Base-by-base conservation (phyloP, 2,113 vertebrate genomes). In the Motacilla alba region DNA sequence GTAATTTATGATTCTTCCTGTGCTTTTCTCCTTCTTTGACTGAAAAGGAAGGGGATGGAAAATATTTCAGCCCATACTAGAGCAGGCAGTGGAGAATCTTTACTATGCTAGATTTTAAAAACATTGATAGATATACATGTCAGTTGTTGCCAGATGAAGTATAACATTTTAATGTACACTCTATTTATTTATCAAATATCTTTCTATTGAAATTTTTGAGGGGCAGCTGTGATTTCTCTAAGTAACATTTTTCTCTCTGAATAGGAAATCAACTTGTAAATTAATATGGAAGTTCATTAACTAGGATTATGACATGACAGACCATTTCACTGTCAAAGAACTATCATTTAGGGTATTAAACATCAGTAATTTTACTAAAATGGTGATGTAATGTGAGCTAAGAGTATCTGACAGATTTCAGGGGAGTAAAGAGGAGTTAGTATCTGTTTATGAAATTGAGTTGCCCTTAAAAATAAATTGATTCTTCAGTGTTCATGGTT, bases 401-500 rank as follows among this genome's bases (percentile, higher is more conserved):
- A 95, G 66, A 44, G 56, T 20, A 74, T 30, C 75, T 96, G 44
- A 91, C 49, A 91, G 23, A 84, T 91, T 94, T 94, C 62, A 93
- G 24, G 58, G 74, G 72, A 49, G 70, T 59, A 44, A 66, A 35
- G 17, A 64, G 4, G 15, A 80, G n/a, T 55, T 90, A 83, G 15
- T 68, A 28, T 77, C 76, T 83, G 27, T 92, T 94, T 82, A 92
- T 89, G 80, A 94, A 92, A 79, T 87, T 43, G 81, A 96, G 86
- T 93, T 94, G 35, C 49, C 56, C 60, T 91, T 69, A 94, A 96
- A 95, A 90, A 91, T 69, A 96, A 97, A 90, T 73, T 91, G 82
- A 96, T 94, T 97, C 24, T 94, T 95, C 55, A 89, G 74, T 94
- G 47, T 52, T 93, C 52, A 70, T 74, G 72, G 19, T 64, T 43